A percentile compares a stretch with the other conserved stretches of the same genome.
Conservation (phyloP, 2,888 invertebrate genomes). For the Euphydryas editha region DNA sequence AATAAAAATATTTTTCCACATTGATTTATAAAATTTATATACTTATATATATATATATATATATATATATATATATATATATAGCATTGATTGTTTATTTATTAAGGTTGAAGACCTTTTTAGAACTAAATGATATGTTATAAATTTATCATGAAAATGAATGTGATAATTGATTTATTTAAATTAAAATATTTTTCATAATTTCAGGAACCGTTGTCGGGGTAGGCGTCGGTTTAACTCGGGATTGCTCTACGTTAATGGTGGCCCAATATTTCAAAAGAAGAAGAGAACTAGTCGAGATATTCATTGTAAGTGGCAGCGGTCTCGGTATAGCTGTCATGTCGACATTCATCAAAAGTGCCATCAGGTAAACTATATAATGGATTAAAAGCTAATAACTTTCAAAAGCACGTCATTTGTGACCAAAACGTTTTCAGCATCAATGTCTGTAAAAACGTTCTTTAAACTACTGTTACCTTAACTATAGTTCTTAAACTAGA, state of each 20-base stretch:
- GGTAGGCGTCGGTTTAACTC: conserved; percentile 92
- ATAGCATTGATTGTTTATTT: no score
- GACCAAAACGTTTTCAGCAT: no score
- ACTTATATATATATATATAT: no score
- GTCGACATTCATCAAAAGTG: conserved; percentile 91
- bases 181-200: conserved; percentile 9
- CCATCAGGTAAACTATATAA: conserved; percentile 85
- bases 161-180: background rate
- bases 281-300: conserved; percentile 92
- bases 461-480: no score
- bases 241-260: conserved; percentile 94
- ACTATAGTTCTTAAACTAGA: no score
- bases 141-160: background rate
- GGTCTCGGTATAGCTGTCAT: conserved; percentile 93
- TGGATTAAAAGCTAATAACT: no score
- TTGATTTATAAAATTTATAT: background rate
- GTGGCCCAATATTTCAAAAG: conserved; percentile 95
- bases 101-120: no score
- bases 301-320: conserved; percentile 93
- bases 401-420: background rate
- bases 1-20: background rate
- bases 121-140: no score
- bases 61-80: no score
- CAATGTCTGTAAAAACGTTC: no score
- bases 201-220: conserved; percentile 86